Percentiles rank a stretch among this genome's conserved stretches.
These are phyloP conservation scores for Drosophila pandora DNA, from an alignment of 1,140 invertebrate species.

Conservation along the genomic window DNA sequence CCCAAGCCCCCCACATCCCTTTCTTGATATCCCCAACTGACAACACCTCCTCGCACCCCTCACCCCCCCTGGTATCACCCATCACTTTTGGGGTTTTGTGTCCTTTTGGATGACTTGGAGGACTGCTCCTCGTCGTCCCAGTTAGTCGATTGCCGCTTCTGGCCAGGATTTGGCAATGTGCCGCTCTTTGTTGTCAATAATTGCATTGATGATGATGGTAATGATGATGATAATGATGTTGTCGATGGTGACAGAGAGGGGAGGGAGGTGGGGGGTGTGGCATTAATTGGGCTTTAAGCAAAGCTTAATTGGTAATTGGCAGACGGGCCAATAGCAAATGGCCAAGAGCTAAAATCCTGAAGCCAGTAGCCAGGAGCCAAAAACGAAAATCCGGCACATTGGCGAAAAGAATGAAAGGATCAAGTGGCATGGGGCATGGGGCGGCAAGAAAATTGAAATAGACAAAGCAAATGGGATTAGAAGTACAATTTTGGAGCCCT, in stretches of 20 bases:
- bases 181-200: constrained; percentile 78
- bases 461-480: constrained; percentile 8
- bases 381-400: constrained; percentile 11
- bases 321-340: constrained; percentile 5
- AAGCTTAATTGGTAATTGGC: constrained; percentile 77
- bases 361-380: background rate
- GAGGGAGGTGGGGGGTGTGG: background rate
- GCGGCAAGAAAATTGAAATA: constrained; percentile 17
- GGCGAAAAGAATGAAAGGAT: constrained; percentile 31
- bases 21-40: too few species aligned
- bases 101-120: constrained; percentile 25
- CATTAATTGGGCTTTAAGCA: constrained; percentile 78
- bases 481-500: background rate
- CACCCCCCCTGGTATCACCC: too few species aligned
- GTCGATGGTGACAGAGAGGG: constrained; percentile 5
- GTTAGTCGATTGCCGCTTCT: constrained; percentile 49
- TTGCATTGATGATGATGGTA: constrained; percentile 75
- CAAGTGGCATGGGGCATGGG: constrained; percentile 7
- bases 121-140: constrained; percentile 23
- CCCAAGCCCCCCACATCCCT: background rate
- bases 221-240: constrained; percentile 15
- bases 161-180: constrained; percentile 60
- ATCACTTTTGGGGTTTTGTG: constrained; percentile 1
- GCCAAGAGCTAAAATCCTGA: background rate
- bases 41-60: too few species aligned